Evolutionary conservation across 2,113 vertebrate species (phyloP).

Genomic region (Erpornis zantholeuca): DNA sequence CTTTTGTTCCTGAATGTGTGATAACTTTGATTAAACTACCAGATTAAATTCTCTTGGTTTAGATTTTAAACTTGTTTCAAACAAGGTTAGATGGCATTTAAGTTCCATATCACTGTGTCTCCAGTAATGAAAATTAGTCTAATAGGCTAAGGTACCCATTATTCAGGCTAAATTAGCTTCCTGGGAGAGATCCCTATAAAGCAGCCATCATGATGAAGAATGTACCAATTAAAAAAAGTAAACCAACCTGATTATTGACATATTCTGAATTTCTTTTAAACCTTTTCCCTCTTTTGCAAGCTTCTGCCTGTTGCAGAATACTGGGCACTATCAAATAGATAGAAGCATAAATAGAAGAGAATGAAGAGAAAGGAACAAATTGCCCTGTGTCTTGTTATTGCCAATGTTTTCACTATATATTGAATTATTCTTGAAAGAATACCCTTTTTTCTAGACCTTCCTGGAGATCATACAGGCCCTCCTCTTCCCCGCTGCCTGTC

Average conservation of each 20-base stretch:
- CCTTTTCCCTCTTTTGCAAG: not conserved
- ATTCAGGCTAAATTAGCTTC: conserved; percentile 56
- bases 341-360: not conserved
- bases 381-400: not conserved
- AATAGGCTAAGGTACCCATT: conserved; percentile 26
- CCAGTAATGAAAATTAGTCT: conserved; percentile 54
- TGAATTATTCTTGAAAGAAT: not conserved
- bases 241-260: conserved; percentile 41
- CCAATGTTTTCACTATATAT: not conserved
- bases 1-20: not conserved
- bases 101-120: conserved; percentile 8
- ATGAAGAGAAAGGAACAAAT: not conserved
- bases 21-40: conserved; percentile 32
- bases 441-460: not conserved
- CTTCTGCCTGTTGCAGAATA: not conserved
- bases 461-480: not conserved
- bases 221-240: conserved; percentile 50
- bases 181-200: conserved; percentile 40
- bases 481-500: not conserved
- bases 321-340: not conserved
- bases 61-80: conserved; percentile 39
- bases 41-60: conserved; percentile 29
- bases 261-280: conserved; percentile 8
- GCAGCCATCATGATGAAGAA: conserved; percentile 43
- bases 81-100: conserved; percentile 34